Evolutionary conservation across 2,888 invertebrate genomes (phyloP), one percentile per base, ranked within the genome.

Genomic region (Seira musarum): DNA sequence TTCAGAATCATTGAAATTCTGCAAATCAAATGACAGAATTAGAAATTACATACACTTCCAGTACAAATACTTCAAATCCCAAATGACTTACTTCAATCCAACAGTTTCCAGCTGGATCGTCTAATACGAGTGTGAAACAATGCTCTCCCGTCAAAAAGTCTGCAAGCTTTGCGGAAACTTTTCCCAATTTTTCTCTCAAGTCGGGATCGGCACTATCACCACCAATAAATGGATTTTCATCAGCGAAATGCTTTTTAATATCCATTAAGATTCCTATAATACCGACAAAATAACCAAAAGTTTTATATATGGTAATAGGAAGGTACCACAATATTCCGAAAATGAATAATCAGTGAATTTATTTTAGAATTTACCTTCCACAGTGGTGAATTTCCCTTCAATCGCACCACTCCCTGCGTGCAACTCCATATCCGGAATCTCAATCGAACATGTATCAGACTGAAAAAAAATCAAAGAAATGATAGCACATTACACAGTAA

Each of bases 61-160:
- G 2, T 13, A 1, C 49, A 15, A 46, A 1, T 76, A 53, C 10
- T 66, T 49, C 8, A 64, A 13, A 0, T 40, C 22, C 74, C n/a
- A n/a, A n/a, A n/a, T n/a, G n/a, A n/a, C n/a, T 81, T 86, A 91
- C 92, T 90, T 96, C 96, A 61, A 99, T 91, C 88, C 98, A 99
- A 84, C 97, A 98, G 89, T 99, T 99, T 0, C 99, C 99, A 8
- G 98, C 96, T 1, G 99, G 97, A 90, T 99, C 99, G 89, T 99
- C 96, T 83, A 99, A 90, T 1, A 98, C 88, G 1, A 99, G 85
- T 0, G 96, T 96, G 0, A 95, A 91, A 2, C 90, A 87, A 10
- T 89, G 89, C 85, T 92, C 89, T 0, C 94, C 91, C 0, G 90
- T 89, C 21, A 95, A 88, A 13, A 96, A 92, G 71, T 92, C 90